phyloP scores from a whole-genome alignment of 2,888 invertebrate species.

The Eucera pruinosa region DNA sequence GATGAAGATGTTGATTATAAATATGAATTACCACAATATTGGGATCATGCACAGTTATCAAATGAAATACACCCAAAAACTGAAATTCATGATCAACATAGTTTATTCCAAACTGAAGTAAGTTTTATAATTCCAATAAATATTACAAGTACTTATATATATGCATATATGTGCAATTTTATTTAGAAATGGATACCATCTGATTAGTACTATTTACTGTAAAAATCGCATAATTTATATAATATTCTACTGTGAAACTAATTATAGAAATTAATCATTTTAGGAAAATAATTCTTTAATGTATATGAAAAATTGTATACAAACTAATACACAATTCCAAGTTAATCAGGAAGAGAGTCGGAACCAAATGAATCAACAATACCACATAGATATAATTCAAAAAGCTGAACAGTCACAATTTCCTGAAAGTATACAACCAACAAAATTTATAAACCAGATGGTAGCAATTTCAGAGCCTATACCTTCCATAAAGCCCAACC shows the following conservation, averaged over 20 bases:
- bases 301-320: slow-evolving; percentile 60
- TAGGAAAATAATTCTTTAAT: slow-evolving; percentile 60
- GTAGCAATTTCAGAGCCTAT: slow-evolving; percentile 57
- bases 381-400: slow-evolving; percentile 48
- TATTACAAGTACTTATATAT: background rate
- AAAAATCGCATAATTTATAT: background rate
- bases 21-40: slow-evolving; percentile 81
- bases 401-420: slow-evolving; percentile 58
- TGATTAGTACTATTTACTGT: background rate
- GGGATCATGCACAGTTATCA: slow-evolving; percentile 80
- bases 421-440: slow-evolving; percentile 48
- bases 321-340: slow-evolving; percentile 53
- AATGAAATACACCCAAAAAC: slow-evolving; percentile 77
- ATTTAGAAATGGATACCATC: background rate
- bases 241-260: background rate
- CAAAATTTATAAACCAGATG: slow-evolving; percentile 55
- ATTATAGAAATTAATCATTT: slow-evolving; percentile 28
- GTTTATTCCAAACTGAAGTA: slow-evolving; percentile 73
- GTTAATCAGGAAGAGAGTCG: slow-evolving; percentile 55
- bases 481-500: slow-evolving; percentile 72
- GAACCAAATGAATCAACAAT: slow-evolving; percentile 59
- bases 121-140: slow-evolving; percentile 21
- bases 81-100: slow-evolving; percentile 74
- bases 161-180: slow-evolving; percentile 6
- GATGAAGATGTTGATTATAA: slow-evolving; percentile 81